Base-by-base conservation (phyloP, 2,888 invertebrate species). In the Kuschelorhynchus macadamiae region DNA sequence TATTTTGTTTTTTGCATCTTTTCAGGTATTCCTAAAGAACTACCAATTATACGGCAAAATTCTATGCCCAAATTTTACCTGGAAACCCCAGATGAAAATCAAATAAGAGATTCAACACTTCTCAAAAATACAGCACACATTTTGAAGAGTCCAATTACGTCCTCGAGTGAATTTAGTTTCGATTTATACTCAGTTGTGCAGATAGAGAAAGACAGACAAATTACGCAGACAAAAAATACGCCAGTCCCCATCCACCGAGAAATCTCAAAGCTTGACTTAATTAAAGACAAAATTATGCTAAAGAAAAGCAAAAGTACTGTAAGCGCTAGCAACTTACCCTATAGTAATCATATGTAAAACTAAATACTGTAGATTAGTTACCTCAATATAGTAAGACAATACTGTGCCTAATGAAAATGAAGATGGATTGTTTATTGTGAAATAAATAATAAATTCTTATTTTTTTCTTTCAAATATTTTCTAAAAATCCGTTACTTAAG, bases 1-100 rank as follows among this genome's bases (percentile, higher is more conserved):
- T n/a, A n/a, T n/a, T n/a, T n/a, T n/a, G n/a, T n/a, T n/a, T n/a
- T n/a, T n/a, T n/a, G n/a, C n/a, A n/a, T 21, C 39, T 39, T 50
- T 62, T 25, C 14, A 68, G 79, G 70, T 62, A 69, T 56, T 56
- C 74, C 77, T 12, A 77, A 77, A 64, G 83, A 84, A 66, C 61
- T 84, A 11, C 83, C 83, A 0, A 78, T 84, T 7, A 83, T 83
- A 36, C 76, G 82, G 17, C 84, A 84, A 68, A 78, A 77, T 53
- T 83, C 83, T 7, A 81, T 84, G 77, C 84, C 84, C 0, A 83
- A 83, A 74, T 84, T 84, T 65, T 84, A 81, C 67, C 59, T 83
- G 39, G 84, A 83, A 39, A 82, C 83, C 2, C 83, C 84, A 0
- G 82, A 82, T 52, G 75, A 73, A 11, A 79, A 79, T 52, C 81